Conservation (phyloP, 2,113 vertebrate species). For the Charina bottae region DNA sequence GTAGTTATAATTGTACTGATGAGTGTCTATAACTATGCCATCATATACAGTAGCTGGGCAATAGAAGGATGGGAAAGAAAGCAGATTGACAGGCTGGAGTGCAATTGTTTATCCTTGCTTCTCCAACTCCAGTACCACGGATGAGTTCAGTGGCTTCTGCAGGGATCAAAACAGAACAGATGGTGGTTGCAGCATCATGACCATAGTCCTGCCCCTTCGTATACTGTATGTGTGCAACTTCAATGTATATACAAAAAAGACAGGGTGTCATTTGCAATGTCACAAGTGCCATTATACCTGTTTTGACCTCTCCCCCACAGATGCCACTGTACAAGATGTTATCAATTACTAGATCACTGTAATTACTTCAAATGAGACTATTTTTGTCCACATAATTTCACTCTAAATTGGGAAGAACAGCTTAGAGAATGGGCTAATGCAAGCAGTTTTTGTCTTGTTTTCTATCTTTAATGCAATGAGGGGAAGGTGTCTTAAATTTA, state of each 20-base stretch:
- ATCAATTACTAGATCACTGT: neutral
- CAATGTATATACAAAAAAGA: neutral
- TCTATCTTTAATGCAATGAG: neutral
- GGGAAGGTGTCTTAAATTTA: neutral
- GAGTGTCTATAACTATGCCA: neutral
- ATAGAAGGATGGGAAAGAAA: neutral
- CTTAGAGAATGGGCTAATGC: neutral
- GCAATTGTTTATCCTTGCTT: neutral
- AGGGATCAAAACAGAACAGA: too few relatives aligned
- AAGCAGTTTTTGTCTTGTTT: neutral
- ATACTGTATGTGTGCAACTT: neutral
- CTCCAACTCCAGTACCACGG: neutral
- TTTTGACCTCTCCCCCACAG: neutral
- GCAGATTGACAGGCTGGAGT: neutral
- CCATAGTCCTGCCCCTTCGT: neutral
- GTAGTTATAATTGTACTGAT: neutral
- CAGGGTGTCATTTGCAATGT: neutral
- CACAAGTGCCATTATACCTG: neutral
- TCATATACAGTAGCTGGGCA: neutral
- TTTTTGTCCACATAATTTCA: neutral
- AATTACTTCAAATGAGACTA: neutral
- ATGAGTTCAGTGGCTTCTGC: too few relatives aligned
- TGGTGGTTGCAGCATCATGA: too few relatives aligned
- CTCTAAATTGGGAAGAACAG: neutral
- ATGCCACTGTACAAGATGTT: neutral